phyloP scores from a whole-genome alignment of 2,113 vertebrate genomes.

The Eulemur rufifrons region DNA sequence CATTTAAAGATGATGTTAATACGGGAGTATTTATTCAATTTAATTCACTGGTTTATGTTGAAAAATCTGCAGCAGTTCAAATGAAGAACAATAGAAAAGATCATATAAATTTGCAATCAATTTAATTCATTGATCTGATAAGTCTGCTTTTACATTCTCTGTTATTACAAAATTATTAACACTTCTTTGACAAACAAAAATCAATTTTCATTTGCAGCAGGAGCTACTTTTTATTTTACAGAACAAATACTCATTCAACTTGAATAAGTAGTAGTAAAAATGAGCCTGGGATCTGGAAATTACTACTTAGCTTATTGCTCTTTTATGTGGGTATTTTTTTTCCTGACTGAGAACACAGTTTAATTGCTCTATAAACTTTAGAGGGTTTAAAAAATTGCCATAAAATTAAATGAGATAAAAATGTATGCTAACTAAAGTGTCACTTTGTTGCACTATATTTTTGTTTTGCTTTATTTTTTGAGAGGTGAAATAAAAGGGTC shows the following conservation, averaged over 20 bases:
- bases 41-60: not conserved
- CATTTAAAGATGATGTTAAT: slow-evolving; percentile 55
- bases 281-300: slow-evolving; percentile 74
- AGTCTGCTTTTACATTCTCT: slow-evolving; percentile 33
- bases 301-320: slow-evolving; percentile 69
- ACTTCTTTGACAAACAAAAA: slow-evolving; percentile 58
- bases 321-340: slow-evolving; percentile 69
- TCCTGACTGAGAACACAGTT: slow-evolving; percentile 68
- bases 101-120: slow-evolving; percentile 41
- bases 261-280: slow-evolving; percentile 76
- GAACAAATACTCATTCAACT: slow-evolving; percentile 73
- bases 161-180: slow-evolving; percentile 39
- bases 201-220: slow-evolving; percentile 66
- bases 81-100: slow-evolving; percentile 39
- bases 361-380: slow-evolving; percentile 85
- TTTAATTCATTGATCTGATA: slow-evolving; percentile 60
- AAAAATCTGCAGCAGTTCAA: slow-evolving; percentile 56
- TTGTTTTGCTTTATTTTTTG: slow-evolving; percentile 58
- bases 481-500: slow-evolving; percentile 78
- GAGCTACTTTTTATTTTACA: slow-evolving; percentile 70
- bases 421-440: slow-evolving; percentile 79
- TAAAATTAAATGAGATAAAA: slow-evolving; percentile 87
- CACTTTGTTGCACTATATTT: slow-evolving; percentile 67
- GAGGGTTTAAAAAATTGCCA: slow-evolving; percentile 73
- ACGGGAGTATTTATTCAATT: not conserved